These are phyloP conservation scores for Alfaro cultratus DNA, from an alignment of 2,797 vertebrate species.

Conservation along the genomic window DNA sequence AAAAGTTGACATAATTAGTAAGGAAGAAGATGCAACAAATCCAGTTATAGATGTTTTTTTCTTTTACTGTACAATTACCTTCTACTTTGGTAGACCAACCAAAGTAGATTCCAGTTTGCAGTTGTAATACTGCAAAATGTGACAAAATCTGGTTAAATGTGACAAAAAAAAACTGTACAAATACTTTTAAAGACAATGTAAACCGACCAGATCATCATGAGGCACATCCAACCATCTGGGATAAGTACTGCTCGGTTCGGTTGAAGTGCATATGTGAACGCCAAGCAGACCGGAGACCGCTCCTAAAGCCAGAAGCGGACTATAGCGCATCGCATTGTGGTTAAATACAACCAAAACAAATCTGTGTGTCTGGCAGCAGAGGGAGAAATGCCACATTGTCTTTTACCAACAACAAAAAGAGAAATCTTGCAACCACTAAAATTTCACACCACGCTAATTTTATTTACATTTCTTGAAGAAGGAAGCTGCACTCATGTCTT, in stretches of 20 bases:
- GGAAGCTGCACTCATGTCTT: too few relatives aligned
- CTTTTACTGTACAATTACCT: neutral
- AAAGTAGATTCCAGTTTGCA: neutral
- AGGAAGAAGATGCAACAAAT: neutral
- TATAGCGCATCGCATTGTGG: too few relatives aligned
- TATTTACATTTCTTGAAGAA: too few relatives aligned
- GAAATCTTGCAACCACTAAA: too few relatives aligned
- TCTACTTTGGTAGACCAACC: neutral
- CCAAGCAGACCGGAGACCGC: too few relatives aligned
- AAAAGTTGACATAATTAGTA: neutral
- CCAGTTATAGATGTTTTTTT: neutral
- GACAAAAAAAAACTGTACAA: neutral
- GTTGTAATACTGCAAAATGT: neutral
- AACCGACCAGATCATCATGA: slow-evolving; percentile 50
- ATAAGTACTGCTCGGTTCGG: slow-evolving; percentile 46
- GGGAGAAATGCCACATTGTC: too few relatives aligned
- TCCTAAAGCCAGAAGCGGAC: too few relatives aligned
- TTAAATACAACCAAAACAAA: too few relatives aligned
- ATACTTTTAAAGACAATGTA: slow-evolving; percentile 18
- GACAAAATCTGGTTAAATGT: neutral
- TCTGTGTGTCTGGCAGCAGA: too few relatives aligned
- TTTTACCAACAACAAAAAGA: too few relatives aligned
- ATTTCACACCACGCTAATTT: too few relatives aligned
- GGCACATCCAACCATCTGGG: slow-evolving; percentile 31
- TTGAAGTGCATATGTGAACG: slow-evolving; percentile 23